Conservation (phyloP, 64 coral and sea anemone genomes). For the Pocillopora damicornis region DNA sequence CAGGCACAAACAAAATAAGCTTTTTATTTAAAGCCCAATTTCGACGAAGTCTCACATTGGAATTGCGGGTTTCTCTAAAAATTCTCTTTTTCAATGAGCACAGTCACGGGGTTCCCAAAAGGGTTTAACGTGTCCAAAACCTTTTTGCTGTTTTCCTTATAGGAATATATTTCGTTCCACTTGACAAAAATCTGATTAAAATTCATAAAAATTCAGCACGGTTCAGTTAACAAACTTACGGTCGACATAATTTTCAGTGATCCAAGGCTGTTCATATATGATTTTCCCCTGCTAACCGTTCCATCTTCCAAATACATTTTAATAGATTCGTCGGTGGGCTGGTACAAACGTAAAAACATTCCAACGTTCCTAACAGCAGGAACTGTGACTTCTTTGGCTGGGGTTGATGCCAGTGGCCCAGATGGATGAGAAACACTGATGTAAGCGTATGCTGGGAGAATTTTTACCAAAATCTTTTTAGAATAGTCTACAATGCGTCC, state of each 20-base stretch:
- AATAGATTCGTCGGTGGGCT: neutral
- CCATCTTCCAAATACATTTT: neutral
- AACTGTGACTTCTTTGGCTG: neutral
- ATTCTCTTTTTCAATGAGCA: too few species aligned
- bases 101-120: too few species aligned
- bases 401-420: neutral
- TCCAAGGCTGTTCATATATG: conserved; percentile 25
- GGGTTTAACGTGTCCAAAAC: too few species aligned
- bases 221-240: neutral
- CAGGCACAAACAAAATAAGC: too few species aligned
- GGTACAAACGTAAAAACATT: conserved; percentile 16
- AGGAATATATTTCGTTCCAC: too few species aligned
- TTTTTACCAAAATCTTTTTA: conserved; percentile 8
- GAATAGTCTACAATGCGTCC: conserved; percentile 49
- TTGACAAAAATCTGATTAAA: too few species aligned
- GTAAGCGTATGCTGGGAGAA: conserved; percentile 42
- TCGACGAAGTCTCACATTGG: too few species aligned
- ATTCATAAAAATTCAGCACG: neutral
- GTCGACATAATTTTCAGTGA: conserved; percentile 4
- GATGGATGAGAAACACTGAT: neutral
- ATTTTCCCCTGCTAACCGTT: neutral
- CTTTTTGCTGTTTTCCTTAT: too few species aligned
- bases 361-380: neutral
- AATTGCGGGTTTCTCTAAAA: too few species aligned
- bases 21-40: too few species aligned